phyloP scores from a whole-genome alignment of 2,888 invertebrate species.

The Orthosia gracilis region DNA sequence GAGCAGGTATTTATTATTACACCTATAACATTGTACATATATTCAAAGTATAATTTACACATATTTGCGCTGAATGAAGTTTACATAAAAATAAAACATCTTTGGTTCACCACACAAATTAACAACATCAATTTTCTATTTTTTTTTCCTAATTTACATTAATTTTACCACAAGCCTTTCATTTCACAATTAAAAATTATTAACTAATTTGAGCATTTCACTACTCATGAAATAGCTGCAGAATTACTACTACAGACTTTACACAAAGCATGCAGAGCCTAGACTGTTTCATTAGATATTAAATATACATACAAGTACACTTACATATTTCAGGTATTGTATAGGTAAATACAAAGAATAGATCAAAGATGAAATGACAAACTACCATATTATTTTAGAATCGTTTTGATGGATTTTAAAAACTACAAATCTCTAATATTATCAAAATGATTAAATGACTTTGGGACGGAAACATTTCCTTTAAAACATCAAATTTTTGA shows the following conservation, averaged over 20 bases:
- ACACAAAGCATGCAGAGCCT: constrained; percentile 77
- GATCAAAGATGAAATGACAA: constrained; percentile 72
- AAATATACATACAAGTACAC: constrained; percentile 66
- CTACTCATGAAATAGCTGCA: constrained; percentile 77
- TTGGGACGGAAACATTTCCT: constrained; percentile 90
- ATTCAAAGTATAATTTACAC: constrained; percentile 84
- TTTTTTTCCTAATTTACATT: constrained; percentile 70
- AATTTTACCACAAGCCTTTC: constrained; percentile 82
- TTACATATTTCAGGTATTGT: constrained; percentile 64
- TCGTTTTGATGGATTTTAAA: constrained; percentile 73
- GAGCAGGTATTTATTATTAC: constrained; percentile 89
- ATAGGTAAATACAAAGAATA: constrained; percentile 70
- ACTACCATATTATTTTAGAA: constrained; percentile 67
- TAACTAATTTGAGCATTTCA: constrained; percentile 81
- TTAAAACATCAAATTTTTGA: constrained; percentile 71
- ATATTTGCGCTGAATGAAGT: constrained; percentile 83
- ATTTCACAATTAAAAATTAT: constrained; percentile 80
- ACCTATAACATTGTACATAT: constrained; percentile 86
- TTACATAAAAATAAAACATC: constrained; percentile 89
- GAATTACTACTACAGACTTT: constrained; percentile 72
- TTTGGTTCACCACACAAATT: constrained; percentile 88
- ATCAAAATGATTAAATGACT: constrained; percentile 87
- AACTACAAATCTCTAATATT: constrained; percentile 75
- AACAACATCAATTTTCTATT: constrained; percentile 86
- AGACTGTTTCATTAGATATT: constrained; percentile 63